phyloP scores from a whole-genome alignment of 1,140 invertebrate species.

The Drosophila ercepeae region DNA sequence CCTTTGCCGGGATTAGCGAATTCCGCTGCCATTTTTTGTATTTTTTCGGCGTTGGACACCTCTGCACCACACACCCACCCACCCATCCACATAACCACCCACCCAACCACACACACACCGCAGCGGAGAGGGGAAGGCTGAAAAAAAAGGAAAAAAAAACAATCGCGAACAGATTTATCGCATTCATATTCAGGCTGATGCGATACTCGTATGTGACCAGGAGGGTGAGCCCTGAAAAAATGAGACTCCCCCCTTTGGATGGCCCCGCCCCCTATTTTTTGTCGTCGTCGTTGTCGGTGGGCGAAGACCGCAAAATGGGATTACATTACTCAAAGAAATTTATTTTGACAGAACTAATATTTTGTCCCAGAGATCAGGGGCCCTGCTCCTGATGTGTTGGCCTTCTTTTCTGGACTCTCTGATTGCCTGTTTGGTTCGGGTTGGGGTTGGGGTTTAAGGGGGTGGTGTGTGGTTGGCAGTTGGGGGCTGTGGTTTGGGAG shows the following conservation, averaged over 20 bases:
- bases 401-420: constrained; percentile 40
- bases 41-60: constrained; percentile 54
- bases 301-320: constrained; percentile 79
- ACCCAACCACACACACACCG: neutral
- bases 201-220: constrained; percentile 64
- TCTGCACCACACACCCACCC: no score
- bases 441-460: neutral
- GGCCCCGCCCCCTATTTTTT: constrained; percentile 4
- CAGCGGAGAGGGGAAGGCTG: neutral
- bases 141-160: constrained; percentile 55
- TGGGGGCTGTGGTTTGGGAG: neutral
- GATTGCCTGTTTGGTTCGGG: constrained; percentile 20
- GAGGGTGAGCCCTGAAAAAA: constrained; percentile 31
- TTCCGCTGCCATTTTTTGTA: constrained; percentile 73
- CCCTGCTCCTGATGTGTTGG: constrained; percentile 43
- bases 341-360: constrained; percentile 84
- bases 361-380: constrained; percentile 73
- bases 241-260: constrained; percentile 21
- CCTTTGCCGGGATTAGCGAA: constrained; percentile 65
- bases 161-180: constrained; percentile 83
- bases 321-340: constrained; percentile 83
- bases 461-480: neutral
- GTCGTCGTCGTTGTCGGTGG: constrained; percentile 36
- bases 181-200: constrained; percentile 80
- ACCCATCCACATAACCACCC: neutral